phyloP scores from a whole-genome alignment of 2,113 vertebrate genomes.

The Nyctereutes procyonoides region DNA sequence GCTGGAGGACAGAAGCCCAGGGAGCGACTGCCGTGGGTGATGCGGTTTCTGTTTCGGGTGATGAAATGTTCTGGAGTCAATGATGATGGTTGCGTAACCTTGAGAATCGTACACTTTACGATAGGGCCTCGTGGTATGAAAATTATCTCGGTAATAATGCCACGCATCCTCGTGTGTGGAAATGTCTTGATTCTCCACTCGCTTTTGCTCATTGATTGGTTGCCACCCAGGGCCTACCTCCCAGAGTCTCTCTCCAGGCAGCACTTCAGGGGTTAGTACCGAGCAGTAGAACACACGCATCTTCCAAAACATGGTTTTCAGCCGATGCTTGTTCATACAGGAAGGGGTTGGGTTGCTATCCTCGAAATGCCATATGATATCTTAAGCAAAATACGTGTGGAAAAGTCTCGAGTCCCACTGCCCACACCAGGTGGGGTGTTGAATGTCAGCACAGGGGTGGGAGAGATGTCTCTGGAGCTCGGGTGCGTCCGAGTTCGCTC shows the following conservation, averaged over 20 bases:
- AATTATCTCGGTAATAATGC: neutral
- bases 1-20: neutral
- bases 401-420: neutral
- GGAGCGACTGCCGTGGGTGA: rapidly evolving
- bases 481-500: rapidly evolving
- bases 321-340: neutral
- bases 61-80: neutral
- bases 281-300: neutral
- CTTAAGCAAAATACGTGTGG: neutral
- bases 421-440: too few relatives aligned
- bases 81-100: rapidly evolving
- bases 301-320: neutral
- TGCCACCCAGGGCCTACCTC: rapidly evolving
- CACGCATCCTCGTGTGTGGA: neutral
- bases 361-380: neutral
- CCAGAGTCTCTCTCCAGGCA: neutral
- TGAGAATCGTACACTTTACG: neutral
- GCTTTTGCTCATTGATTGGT: too few relatives aligned
- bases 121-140: rapidly evolving
- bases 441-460: neutral
- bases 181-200: neutral
- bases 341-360: neutral
- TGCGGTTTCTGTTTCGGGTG: neutral
- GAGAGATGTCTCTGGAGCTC: rapidly evolving
- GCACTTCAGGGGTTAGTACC: neutral